Evolutionary conservation across 2,888 invertebrate species (phyloP).

Genomic region (Disparrhopalites patrizii): DNA sequence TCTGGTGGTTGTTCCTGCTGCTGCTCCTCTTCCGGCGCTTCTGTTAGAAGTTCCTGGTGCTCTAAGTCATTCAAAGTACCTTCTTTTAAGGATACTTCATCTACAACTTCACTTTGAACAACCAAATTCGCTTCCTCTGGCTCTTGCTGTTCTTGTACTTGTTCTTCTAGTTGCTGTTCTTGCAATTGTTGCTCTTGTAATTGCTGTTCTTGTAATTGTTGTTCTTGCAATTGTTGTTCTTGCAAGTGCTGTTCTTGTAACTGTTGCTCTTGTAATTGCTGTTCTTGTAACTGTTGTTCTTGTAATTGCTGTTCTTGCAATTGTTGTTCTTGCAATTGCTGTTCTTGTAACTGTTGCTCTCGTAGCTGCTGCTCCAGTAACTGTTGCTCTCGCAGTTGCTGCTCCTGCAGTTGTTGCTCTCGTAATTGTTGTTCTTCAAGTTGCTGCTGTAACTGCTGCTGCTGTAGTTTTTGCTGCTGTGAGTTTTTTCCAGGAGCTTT

Average conservation of each 20-base stretch:
- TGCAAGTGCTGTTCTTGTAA: no score
- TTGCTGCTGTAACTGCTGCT: not conserved
- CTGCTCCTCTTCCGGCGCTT: not conserved
- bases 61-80: no score
- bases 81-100: no score
- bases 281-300: not conserved
- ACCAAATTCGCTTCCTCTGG: not conserved
- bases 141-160: not conserved
- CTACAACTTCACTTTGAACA: not conserved
- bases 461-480: not conserved
- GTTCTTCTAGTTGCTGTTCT: not conserved
- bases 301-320: not conserved
- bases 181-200: not conserved
- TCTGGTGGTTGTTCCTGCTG: conserved; percentile 14
- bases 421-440: not conserved
- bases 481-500: no score
- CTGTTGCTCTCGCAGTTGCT: no score
- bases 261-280: not conserved
- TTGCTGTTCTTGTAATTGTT: not conserved
- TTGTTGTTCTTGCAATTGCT: no score
- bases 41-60: no score
- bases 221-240: no score
- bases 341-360: no score
- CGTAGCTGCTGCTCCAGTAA: no score
- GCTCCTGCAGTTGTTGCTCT: no score